phyloP scores from a whole-genome alignment of 1,140 invertebrate species.

The Theocolax elegans region DNA sequence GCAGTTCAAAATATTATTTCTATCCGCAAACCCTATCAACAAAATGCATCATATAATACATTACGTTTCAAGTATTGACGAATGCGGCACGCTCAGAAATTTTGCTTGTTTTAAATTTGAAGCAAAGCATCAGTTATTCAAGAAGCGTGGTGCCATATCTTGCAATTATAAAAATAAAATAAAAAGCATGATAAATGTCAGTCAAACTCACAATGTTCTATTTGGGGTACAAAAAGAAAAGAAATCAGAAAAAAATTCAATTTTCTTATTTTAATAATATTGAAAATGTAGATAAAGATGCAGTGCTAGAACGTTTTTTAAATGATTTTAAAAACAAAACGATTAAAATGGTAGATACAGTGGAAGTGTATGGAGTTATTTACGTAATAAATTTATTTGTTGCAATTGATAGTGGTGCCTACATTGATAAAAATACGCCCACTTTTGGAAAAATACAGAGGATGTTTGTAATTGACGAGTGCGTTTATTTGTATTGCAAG shows the following conservation, averaged over 20 bases:
- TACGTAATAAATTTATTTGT: background rate
- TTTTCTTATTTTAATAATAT: too few relatives aligned
- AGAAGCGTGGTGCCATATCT: background rate
- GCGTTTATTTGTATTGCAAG: background rate
- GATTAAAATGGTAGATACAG: background rate
- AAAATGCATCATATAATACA: background rate
- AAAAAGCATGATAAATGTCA: background rate
- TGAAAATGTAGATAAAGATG: too few relatives aligned
- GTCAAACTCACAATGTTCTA: too few relatives aligned
- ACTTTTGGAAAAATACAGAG: background rate
- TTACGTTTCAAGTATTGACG: background rate
- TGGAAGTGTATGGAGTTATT: background rate
- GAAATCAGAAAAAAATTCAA: too few relatives aligned
- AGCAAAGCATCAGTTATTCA: background rate
- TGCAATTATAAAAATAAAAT: slow-evolving; percentile 3
- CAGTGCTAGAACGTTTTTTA: too few relatives aligned
- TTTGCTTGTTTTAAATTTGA: background rate
- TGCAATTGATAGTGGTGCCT: background rate
- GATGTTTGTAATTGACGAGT: background rate
- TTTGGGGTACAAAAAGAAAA: too few relatives aligned
- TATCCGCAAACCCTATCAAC: background rate
- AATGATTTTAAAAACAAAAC: too few relatives aligned
- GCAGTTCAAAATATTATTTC: background rate
- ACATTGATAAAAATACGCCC: background rate
- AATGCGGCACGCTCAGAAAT: background rate